Evolutionary conservation across 53 echinoderm and acorn worm genomes (phyloP), one percentile per base, ranked within the genome.

Genomic region (Echinometra lucunter): DNA sequence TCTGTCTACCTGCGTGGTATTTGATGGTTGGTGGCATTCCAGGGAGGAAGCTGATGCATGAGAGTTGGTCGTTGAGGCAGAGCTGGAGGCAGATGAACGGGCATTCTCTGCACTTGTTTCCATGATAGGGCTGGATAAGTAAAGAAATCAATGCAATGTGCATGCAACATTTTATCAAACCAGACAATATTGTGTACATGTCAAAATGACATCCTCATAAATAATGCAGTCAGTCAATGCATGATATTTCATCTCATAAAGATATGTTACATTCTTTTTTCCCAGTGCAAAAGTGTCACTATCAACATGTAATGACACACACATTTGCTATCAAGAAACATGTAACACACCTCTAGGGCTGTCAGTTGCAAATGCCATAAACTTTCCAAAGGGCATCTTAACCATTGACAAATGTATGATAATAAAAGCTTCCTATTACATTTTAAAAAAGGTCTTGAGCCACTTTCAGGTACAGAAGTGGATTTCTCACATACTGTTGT

Each of bases 51-150:
- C 70, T 37, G 88, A 96, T 57, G 66, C 91, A 93, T 95, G 96
- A 1, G 96, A 95, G 82, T 95, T 95, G 25, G 95, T 91, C 21
- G 96, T 87, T 25, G 95, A 95, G 57, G 89, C 94, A 88, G 97
- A 94, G 45, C 94, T 95, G 47, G 96, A 96, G 37, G 94, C 93
- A 0, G 98, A 96, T 38, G 97, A 97, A 21, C 94, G 96, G 34
- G 94, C 93, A 74, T 97, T 96, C 93, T 98, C 98, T 57, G 95
- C 90, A 94, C 98, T 98, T 67, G 95, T 97, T 75, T 98, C 98
- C 95, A 98, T 96, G 66, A 98, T 98, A n/a, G 97, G 97, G 74
- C 98, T 98, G 82, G 35, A 5, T 89, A 58, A 60, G 60, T 16
- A 89, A 58, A 45, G 49, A 57, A 85, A 49, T 13, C 74, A 74